Evolutionary conservation across 2,113 vertebrate species (phyloP).

Genomic region (Corythornis cristatus): DNA sequence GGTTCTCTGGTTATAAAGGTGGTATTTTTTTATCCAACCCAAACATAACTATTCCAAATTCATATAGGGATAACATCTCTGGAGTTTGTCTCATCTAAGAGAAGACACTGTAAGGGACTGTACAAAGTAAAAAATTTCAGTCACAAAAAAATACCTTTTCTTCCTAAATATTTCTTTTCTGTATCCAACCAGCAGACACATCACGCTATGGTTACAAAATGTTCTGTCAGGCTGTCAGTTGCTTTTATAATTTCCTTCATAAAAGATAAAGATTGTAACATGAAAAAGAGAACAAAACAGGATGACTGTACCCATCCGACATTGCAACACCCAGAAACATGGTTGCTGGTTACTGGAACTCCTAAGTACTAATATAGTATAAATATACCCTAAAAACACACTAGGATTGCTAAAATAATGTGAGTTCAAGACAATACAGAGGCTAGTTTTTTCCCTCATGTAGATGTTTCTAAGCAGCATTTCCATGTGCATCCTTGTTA

Average conservation of each 20-base stretch:
- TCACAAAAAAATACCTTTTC: background rate
- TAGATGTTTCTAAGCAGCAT: background rate
- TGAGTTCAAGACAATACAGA: background rate
- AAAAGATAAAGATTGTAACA: background rate
- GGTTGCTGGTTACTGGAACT: background rate
- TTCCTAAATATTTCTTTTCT: background rate
- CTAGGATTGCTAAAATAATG: background rate
- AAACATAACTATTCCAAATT: background rate
- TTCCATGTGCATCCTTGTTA: background rate
- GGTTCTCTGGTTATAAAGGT: background rate
- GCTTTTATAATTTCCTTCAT: background rate
- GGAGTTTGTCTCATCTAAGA: background rate
- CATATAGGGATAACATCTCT: background rate
- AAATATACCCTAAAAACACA: background rate
- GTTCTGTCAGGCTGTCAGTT: background rate
- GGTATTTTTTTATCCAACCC: background rate
- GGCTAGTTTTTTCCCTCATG: background rate
- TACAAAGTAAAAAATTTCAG: background rate
- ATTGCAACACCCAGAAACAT: background rate
- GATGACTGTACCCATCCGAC: background rate
- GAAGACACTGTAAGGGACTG: background rate
- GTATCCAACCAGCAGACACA: background rate
- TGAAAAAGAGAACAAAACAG: background rate
- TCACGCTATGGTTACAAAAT: fast-evolving
- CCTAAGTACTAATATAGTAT: background rate